Conservation (phyloP, 2,888 invertebrate genomes). For the Mesorhabditis sp. region DNA sequence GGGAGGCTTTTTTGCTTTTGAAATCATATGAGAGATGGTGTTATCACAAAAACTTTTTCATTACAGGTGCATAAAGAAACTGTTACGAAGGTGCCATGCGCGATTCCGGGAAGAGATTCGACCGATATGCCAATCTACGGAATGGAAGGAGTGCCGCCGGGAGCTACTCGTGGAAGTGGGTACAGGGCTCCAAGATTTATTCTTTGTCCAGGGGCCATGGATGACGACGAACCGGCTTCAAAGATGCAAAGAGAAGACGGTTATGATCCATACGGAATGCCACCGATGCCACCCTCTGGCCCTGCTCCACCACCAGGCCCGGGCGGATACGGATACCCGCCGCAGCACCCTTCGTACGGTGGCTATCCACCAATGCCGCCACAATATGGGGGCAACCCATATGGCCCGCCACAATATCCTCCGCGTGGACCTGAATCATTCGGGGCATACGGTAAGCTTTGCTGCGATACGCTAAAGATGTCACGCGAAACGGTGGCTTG, state of each 20-base stretch:
- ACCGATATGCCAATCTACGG: slow-evolving; percentile 99
- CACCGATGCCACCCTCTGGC: slow-evolving; percentile 33
- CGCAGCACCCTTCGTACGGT: slow-evolving; percentile 24
- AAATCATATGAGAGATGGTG: neutral
- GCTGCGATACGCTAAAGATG: slow-evolving; percentile 20
- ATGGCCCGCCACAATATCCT: slow-evolving; percentile 54
- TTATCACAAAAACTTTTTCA: neutral
- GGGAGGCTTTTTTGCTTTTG: slow-evolving; percentile 20
- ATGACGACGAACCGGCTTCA: slow-evolving; percentile 18
- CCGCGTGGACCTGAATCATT: slow-evolving; percentile 7
- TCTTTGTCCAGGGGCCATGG: neutral
- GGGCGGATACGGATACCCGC: slow-evolving; percentile 23
- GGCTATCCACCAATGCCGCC: slow-evolving; percentile 11
- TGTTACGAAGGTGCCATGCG: slow-evolving; percentile 98
- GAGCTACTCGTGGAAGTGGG: slow-evolving; percentile 57
- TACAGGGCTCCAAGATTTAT: neutral
- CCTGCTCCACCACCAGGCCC: slow-evolving; percentile 23
- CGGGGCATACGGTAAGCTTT: neutral
- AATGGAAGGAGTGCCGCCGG: slow-evolving; percentile 98
- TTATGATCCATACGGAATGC: slow-evolving; percentile 28
- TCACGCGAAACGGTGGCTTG: slow-evolving; percentile 29
- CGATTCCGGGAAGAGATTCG: slow-evolving; percentile 91
- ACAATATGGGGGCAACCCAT: neutral
- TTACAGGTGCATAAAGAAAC: slow-evolving; percentile 94
- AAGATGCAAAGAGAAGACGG: slow-evolving; percentile 14